These are phyloP conservation scores for Cordilura impudica DNA, from an alignment of 2,888 invertebrate species.

Conservation along the genomic window DNA sequence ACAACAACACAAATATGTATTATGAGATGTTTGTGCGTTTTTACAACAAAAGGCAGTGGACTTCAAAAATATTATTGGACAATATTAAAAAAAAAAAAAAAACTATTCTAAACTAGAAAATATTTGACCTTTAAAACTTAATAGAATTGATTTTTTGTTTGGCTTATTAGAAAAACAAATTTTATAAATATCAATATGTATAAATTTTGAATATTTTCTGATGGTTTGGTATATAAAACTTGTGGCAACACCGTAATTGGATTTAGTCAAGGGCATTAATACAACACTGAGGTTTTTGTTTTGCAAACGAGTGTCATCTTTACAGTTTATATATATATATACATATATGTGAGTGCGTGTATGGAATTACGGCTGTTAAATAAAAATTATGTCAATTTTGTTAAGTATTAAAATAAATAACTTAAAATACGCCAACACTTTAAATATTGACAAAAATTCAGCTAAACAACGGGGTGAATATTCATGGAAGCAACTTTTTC, in stretches of 20 bases:
- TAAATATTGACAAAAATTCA: background rate
- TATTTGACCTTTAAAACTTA: conserved; percentile 10
- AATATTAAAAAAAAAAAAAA: conserved; percentile 2
- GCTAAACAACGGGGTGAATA: conserved; percentile 11
- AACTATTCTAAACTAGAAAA: background rate
- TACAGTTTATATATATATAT: background rate
- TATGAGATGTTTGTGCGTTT: background rate
- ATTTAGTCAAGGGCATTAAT: conserved; percentile 32
- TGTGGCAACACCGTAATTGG: conserved; percentile 14
- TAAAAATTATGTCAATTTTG: conserved; percentile 14
- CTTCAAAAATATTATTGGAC: background rate
- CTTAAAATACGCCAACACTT: background rate
- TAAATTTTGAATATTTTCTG: too few species aligned
- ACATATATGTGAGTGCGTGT: background rate
- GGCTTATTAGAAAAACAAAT: too few species aligned
- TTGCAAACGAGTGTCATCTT: conserved; percentile 2
- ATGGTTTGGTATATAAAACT: background rate
- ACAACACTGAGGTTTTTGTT: conserved; percentile 30
- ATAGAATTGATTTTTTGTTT: background rate
- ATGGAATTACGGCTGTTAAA: conserved; percentile 23
- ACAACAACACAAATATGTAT: background rate
- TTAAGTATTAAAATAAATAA: conserved; percentile 29
- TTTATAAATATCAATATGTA: too few species aligned
- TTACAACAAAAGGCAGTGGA: background rate
- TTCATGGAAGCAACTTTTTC: conserved; percentile 10